Evolutionary conservation across 2,113 vertebrate species (phyloP), one percentile per base, ranked within the genome.

Genomic region (Lagopus leucura): DNA sequence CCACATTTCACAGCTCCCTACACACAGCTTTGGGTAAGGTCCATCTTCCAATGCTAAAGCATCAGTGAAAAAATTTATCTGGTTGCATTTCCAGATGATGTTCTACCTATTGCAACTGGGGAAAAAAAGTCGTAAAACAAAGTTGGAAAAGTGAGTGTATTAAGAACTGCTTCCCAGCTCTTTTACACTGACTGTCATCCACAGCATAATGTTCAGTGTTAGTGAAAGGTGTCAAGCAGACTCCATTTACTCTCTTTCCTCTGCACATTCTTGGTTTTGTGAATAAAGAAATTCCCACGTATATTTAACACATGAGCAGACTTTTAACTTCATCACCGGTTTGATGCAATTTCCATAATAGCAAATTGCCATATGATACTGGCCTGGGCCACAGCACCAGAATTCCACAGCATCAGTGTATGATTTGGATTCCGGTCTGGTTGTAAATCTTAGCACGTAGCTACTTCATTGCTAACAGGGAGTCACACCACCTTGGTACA

Each of bases 1-100:
- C 77, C 84, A 91, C 42, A 72, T 94, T 93, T 96, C 91, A 95
- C 94, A 95, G 93, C 18, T 94, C 60, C 80, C 60, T 75, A 60
- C 13, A 1, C 75, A 86, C 64, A 77, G 38, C 40, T 88, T 90
- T 91, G 77, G 74, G 65, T 50, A 92, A 79, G 42, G 73, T 50
- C 93, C 82, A 52, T 57, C 76, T 86, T 86, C 80, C 30, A 30
- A 42, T 60, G 42, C 38, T 83, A 79, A 70, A n/a, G 45, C 50
- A 82, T 45, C 28, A 20, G 38, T 76, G 57, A 87, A 94, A 92
- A 83, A 77, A 71, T 65, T 75, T 8, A 57, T 38, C 85, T 64
- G 57, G 14, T 42, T 65, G 45, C 69, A 76, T 79, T 87, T 43
- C 45, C 58, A 92, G 61, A 74, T 65, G 3, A 85, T 45, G 55